Base-by-base conservation (phyloP, 2,888 invertebrate species). In the Drosophila infuscata region DNA sequence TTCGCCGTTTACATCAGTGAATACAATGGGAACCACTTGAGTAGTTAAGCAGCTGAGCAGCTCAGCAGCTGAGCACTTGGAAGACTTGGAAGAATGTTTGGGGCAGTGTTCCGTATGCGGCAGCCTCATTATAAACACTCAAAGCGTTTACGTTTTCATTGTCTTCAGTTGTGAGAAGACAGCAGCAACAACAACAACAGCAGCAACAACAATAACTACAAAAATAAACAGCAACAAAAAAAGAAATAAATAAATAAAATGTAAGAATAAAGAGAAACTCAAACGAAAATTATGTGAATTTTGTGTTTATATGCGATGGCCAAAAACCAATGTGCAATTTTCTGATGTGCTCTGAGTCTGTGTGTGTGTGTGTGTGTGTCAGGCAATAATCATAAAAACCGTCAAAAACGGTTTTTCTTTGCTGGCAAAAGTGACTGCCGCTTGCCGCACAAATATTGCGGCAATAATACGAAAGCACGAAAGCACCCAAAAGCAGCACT, bases 361-460 rank as follows among this genome's bases (percentile, higher is more conserved):
- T 30, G 29, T 54, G 25, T 64, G 20, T 58, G 48, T 79, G 60
- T 75, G 46, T 59, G 57, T 67, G 43, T 65, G 65, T 53, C 53
- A 68, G 71, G 85, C 85, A 85, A 85, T 85, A 85, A 89, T 88
- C 88, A 88, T 89, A 85, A 85, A 88, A 88, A 84, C 80, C 89
- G 75, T 82, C 77, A 82, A 84, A 84, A 89, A 74, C 70, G 79
- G 67, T 84, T 86, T 81, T 83, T 78, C 70, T 70, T 78, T 82
- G 43, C 68, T 70, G 70, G 68, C 67, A 75, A 72, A 70, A 70
- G 66, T 66, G 51, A 53, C 67, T 70, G 80, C 59, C 63, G 62
- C 43, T 36, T 58, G 70, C 61, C 61, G 33, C 74, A 73, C 68
- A 76, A 79, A 83, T 71, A 79, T 89, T 79, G 79, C 62, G 82